These are phyloP conservation scores for Pampus argenteus DNA, from an alignment of 2,797 vertebrate species.

Conservation along the genomic window DNA sequence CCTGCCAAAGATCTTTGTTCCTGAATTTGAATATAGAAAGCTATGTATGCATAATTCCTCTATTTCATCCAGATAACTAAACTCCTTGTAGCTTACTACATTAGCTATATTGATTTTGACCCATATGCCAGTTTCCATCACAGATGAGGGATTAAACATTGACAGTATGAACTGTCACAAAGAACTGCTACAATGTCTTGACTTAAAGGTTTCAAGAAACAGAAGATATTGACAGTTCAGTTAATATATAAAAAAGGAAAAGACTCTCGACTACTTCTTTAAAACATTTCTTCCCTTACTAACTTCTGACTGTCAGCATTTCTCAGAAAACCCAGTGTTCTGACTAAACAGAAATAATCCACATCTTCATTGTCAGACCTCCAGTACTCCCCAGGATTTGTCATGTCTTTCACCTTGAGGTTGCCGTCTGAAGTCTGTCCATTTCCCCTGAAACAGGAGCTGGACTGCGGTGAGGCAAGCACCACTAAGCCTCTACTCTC, in stretches of 20 bases:
- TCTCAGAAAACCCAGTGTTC: conserved; percentile 39
- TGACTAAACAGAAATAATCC: conserved; percentile 29
- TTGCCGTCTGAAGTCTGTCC: conserved; percentile 61
- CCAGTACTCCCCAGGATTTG: conserved; percentile 26
- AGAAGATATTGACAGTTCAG: too few species aligned
- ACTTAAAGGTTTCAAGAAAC: too few species aligned
- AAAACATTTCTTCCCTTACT: not conserved
- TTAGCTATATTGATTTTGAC: conserved; percentile 20
- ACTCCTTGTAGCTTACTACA: not conserved
- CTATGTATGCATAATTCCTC: not conserved
- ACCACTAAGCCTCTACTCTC: conserved; percentile 56
- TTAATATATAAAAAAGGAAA: too few species aligned
- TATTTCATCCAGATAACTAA: conserved; percentile 26
- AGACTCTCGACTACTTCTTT: too few species aligned
- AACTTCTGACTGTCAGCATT: conserved; percentile 19
- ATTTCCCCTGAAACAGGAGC: conserved; percentile 78
- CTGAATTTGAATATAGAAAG: not conserved
- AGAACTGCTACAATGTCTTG: not conserved
- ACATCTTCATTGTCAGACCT: conserved; percentile 29
- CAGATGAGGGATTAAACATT: not conserved
- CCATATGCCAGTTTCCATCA: conserved; percentile 21
- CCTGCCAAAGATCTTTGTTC: not conserved
- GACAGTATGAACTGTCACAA: not conserved
- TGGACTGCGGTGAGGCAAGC: conserved; percentile 68
- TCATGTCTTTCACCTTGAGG: conserved; percentile 71